These are phyloP conservation scores for Petaurus breviceps DNA, from an alignment of 2,113 vertebrate genomes.

Conservation along the genomic window DNA sequence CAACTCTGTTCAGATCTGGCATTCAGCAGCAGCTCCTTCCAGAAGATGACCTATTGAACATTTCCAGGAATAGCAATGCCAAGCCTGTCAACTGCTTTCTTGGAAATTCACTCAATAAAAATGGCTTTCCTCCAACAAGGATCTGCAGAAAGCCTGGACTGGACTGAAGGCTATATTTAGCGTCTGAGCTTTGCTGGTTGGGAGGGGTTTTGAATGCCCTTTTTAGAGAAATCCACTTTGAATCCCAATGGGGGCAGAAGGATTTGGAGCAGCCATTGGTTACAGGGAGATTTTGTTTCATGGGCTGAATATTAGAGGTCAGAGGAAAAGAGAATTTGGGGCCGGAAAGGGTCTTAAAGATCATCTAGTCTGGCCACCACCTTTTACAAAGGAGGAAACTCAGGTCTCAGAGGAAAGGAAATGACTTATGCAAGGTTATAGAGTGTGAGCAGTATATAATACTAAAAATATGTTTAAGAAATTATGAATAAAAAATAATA, in stretches of 20 bases:
- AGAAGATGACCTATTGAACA: slow-evolving; percentile 92
- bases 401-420: neutral
- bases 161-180: slow-evolving; percentile 75
- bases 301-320: neutral
- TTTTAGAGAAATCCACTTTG: neutral
- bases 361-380: neutral
- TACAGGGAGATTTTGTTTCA: neutral
- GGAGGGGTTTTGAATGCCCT: neutral
- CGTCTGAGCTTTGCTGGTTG: neutral
- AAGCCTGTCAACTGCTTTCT: slow-evolving; percentile 91
- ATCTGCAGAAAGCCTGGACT: slow-evolving; percentile 85
- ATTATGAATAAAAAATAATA: neutral
- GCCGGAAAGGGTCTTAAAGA: neutral
- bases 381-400: neutral
- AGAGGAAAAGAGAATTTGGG: neutral
- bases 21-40: slow-evolving; percentile 84
- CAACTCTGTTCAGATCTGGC: slow-evolving; percentile 82
- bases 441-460: neutral
- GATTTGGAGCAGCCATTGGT: neutral
- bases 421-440: neutral
- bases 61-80: slow-evolving; percentile 90
- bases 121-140: slow-evolving; percentile 85
- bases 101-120: slow-evolving; percentile 89
- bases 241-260: neutral
- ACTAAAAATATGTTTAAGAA: neutral